phyloP scores from a whole-genome alignment of 2,113 vertebrate genomes.

The Albula goreensis region DNA sequence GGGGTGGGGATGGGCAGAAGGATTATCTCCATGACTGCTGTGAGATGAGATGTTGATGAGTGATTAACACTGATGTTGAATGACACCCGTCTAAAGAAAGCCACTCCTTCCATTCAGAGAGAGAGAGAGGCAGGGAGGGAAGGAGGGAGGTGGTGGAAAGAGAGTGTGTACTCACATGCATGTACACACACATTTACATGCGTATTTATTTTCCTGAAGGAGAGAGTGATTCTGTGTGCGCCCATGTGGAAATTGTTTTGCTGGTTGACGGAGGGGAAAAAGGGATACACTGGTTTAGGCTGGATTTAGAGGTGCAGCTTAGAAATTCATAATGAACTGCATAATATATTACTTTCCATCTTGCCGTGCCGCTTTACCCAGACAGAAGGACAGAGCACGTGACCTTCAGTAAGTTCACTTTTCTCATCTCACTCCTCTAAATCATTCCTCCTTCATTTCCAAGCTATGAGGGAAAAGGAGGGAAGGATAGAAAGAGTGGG shows the following conservation, averaged over 20 bases:
- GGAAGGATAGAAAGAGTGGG: neutral
- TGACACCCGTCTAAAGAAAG: neutral
- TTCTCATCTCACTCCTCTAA: slow-evolving; percentile 4
- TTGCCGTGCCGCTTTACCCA: neutral
- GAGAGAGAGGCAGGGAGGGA: neutral
- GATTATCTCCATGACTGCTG: neutral
- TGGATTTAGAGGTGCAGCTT: neutral
- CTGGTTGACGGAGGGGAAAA: neutral
- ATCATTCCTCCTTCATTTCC: neutral
- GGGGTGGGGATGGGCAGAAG: neutral
- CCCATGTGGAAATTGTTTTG: neutral
- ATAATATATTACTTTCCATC: neutral
- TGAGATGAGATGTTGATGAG: neutral
- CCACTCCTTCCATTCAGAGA: neutral
- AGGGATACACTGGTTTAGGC: neutral
- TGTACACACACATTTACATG: neutral
- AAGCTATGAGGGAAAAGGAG: neutral
- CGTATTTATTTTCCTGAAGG: neutral
- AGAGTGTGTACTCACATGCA: neutral
- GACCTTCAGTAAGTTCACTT: neutral
- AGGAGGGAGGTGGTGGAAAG: neutral
- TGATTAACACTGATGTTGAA: neutral
- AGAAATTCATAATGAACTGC: neutral
- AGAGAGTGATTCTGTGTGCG: neutral
- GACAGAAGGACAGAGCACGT: neutral